These are phyloP conservation scores for Habroteleia sp. DNA, from an alignment of 2,888 invertebrate species.

Conservation along the genomic window DNA sequence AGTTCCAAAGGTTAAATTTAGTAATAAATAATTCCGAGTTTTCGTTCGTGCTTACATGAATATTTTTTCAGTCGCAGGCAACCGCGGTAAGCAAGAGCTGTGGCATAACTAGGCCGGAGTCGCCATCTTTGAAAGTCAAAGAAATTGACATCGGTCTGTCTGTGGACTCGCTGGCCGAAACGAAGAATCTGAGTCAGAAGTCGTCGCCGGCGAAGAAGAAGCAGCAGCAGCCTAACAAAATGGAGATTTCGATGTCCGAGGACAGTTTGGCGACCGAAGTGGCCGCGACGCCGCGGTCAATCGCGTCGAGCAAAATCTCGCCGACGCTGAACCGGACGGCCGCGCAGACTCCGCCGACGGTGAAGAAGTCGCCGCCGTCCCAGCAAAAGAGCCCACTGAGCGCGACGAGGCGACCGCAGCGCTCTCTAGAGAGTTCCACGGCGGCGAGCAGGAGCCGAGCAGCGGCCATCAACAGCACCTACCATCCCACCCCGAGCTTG, in stretches of 20 bases:
- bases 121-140: slow-evolving; percentile 77
- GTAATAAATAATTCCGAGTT: no score
- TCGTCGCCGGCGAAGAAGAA: slow-evolving; percentile 68
- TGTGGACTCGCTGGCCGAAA: slow-evolving; percentile 77
- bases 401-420: slow-evolving; percentile 70
- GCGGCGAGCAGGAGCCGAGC: slow-evolving; percentile 78
- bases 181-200: slow-evolving; percentile 68
- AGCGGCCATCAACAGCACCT: slow-evolving; percentile 73
- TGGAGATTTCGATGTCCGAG: slow-evolving; percentile 80
- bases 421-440: slow-evolving; percentile 77
- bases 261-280: slow-evolving; percentile 79
- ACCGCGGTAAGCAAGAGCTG: slow-evolving; percentile 74
- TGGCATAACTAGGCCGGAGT: slow-evolving; percentile 79
- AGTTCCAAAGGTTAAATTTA: no score
- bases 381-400: slow-evolving; percentile 72
- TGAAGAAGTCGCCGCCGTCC: slow-evolving; percentile 73
- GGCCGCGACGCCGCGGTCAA: slow-evolving; percentile 73
- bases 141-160: slow-evolving; percentile 76
- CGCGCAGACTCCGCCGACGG: slow-evolving; percentile 62
- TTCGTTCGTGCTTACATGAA: no score
- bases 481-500: slow-evolving; percentile 81
- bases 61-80: slow-evolving; percentile 36
- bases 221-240: slow-evolving; percentile 66
- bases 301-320: slow-evolving; percentile 74
- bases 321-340: slow-evolving; percentile 71